Evolutionary conservation across 2,113 vertebrate genomes (phyloP).

Genomic region (Serinus canaria): DNA sequence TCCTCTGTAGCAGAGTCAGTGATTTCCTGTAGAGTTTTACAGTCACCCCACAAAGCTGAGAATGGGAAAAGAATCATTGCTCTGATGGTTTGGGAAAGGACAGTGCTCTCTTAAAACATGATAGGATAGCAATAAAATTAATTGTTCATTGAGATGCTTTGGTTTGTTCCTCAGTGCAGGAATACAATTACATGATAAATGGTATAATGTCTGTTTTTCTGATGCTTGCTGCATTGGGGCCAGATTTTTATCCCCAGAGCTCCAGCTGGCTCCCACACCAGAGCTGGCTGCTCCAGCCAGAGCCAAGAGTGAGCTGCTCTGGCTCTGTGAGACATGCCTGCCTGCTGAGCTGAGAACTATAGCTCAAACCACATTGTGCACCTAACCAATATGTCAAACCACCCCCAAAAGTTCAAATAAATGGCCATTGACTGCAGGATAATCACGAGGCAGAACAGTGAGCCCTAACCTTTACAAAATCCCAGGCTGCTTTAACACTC

Average conservation of each 20-base stretch:
- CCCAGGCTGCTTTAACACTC: not conserved
- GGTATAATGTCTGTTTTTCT: not conserved
- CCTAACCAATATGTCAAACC: not conserved
- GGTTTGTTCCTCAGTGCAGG: not conserved
- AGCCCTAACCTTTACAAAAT: constrained; percentile 1
- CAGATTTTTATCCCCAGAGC: not conserved
- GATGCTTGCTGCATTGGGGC: rapidly evolving
- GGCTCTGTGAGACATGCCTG: not conserved
- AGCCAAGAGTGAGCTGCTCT: not conserved
- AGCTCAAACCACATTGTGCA: not conserved
- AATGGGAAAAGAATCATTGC: not conserved
- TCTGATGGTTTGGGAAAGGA: not conserved
- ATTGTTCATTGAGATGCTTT: not conserved
- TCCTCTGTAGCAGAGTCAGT: not conserved
- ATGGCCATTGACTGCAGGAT: not conserved
- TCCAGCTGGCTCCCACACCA: not conserved
- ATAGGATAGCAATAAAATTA: not conserved
- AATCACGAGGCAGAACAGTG: not conserved
- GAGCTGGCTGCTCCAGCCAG: not conserved
- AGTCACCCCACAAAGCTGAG: not conserved
- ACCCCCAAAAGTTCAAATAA: not conserved
- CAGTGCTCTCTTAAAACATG: not conserved
- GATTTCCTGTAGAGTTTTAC: not conserved
- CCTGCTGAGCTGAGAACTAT: not conserved
- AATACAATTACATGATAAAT: not conserved